These are phyloP conservation scores for Neogale vison DNA, from an alignment of 2,113 vertebrate species.

Conservation along the genomic window DNA sequence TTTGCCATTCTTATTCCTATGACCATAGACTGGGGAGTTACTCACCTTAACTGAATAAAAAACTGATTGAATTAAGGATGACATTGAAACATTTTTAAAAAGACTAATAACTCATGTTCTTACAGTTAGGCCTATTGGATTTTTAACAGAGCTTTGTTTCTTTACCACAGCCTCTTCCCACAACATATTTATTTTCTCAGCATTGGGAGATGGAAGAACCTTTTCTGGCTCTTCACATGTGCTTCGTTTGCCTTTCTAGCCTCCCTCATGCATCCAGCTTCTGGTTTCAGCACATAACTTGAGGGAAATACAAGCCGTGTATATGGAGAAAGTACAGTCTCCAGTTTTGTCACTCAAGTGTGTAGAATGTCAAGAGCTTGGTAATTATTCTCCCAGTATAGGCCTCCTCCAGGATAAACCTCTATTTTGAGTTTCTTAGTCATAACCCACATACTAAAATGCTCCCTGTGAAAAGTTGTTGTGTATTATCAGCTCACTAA, in stretches of 20 bases:
- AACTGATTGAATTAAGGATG: neutral
- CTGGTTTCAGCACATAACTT: neutral
- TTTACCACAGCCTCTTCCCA: neutral
- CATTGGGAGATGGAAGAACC: neutral
- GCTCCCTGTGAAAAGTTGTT: neutral
- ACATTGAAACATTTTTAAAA: neutral
- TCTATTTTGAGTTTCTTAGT: neutral
- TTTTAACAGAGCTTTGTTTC: neutral
- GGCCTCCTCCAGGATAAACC: neutral
- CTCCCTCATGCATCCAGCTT: neutral
- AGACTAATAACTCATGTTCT: neutral
- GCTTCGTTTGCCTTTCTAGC: neutral
- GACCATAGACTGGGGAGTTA: neutral
- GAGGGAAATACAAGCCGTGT: neutral
- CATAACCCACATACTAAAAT: neutral
- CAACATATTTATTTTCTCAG: neutral
- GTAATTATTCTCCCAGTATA: neutral
- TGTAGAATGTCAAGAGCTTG: neutral
- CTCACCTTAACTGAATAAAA: neutral
- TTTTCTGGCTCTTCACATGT: neutral
- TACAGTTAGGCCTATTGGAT: neutral
- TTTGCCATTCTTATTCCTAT: neutral
- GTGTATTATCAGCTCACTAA: neutral
- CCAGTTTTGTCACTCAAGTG: neutral
- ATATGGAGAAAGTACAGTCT: neutral